A percentile compares a stretch with the other conserved stretches of the same genome.
phyloP scores from a whole-genome alignment of 2,888 invertebrate genomes.

The Serripes groenlandicus region DNA sequence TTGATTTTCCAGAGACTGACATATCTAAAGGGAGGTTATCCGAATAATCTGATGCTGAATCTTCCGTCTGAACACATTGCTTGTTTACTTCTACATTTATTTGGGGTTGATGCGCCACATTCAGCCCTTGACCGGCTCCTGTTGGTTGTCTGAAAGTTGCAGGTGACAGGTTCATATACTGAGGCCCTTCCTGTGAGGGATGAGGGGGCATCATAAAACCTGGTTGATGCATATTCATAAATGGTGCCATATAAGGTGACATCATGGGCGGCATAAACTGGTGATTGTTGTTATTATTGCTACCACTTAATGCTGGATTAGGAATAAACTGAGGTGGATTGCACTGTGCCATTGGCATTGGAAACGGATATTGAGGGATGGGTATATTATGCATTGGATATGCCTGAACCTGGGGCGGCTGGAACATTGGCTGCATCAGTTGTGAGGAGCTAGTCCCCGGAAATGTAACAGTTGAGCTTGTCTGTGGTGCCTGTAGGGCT shows the following conservation, averaged over 20 bases:
- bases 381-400: conserved; percentile 53
- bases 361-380: conserved; percentile 19
- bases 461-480: conserved; percentile 6
- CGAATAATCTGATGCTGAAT: not conserved
- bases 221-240: conserved; percentile 24
- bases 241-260: conserved; percentile 24
- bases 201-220: not conserved
- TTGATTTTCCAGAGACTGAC: conserved; percentile 46
- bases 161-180: not conserved
- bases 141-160: not conserved
- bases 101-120: not conserved
- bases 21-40: conserved; percentile 56
- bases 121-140: not conserved
- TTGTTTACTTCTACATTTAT: not conserved
- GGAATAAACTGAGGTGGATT: not conserved
- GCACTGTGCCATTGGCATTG: not conserved
- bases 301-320: conserved; percentile 5
- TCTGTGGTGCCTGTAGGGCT: not conserved
- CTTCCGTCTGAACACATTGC: not conserved
- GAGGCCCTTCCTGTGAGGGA: conserved; percentile 3
- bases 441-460: not conserved
- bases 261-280: conserved; percentile 18
- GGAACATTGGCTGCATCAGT: conserved; percentile 20
- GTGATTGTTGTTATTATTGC: not conserved
- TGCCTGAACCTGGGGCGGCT: not conserved